These are phyloP conservation scores for Tarsius wallacei DNA, from an alignment of 2,797 vertebrate species.

Conservation along the genomic window DNA sequence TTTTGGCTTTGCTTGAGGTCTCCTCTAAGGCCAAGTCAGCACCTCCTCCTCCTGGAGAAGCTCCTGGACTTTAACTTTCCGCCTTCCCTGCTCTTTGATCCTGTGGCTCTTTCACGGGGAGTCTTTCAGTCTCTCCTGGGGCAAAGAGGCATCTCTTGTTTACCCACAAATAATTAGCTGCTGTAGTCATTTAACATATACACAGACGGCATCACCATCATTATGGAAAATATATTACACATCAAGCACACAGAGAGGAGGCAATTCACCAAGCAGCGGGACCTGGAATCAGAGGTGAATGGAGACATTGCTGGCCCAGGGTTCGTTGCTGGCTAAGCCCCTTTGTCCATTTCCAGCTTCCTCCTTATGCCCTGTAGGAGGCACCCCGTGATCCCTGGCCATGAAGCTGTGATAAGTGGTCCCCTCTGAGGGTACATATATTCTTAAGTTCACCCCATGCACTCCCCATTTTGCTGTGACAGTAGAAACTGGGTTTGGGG, in stretches of 20 bases:
- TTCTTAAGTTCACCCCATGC: conserved; percentile 37
- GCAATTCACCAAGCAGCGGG: conserved; percentile 44
- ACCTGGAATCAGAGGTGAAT: conserved; percentile 29
- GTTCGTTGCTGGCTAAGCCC: background rate
- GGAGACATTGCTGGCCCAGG: background rate
- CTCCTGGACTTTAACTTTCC: background rate
- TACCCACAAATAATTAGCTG: conserved; percentile 77
- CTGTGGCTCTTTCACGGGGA: conserved; percentile 1
- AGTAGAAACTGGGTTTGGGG: conserved; percentile 66
- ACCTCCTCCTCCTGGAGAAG: background rate
- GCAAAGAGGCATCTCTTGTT: conserved; percentile 75
- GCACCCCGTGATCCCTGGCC: background rate
- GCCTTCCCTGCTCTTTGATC: conserved; percentile 32
- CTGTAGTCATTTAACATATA: conserved; percentile 67
- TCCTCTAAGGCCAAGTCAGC: background rate
- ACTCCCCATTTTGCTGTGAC: conserved; percentile 60
- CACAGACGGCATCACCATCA: conserved; percentile 52
- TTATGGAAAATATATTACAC: conserved; percentile 63
- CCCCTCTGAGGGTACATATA: background rate
- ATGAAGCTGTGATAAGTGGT: conserved; percentile 38
- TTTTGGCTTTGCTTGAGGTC: background rate
- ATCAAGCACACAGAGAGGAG: conserved; percentile 8
- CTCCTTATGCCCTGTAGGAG: background rate
- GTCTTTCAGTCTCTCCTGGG: conserved; percentile 63
- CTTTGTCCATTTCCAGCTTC: conserved; percentile 41